A percentile compares a stretch with the other conserved stretches of the same genome.
These are phyloP conservation scores for Nannospalax galili DNA, from an alignment of 2,113 vertebrate species.

Conservation along the genomic window DNA sequence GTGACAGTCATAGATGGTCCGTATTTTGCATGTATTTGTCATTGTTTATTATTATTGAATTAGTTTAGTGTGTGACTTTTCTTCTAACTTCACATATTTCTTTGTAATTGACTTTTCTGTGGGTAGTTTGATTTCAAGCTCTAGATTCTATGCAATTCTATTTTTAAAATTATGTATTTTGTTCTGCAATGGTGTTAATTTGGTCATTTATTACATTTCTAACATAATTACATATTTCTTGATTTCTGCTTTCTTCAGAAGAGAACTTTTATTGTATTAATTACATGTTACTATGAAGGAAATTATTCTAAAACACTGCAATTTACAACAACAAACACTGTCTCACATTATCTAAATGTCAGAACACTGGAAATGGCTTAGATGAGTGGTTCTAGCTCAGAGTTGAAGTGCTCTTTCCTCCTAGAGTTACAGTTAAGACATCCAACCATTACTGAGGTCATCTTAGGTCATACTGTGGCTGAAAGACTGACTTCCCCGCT, in stretches of 20 bases:
- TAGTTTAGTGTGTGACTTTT: not conserved
- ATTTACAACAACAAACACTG: not conserved
- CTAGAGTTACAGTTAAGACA: no score
- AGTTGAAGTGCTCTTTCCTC: no score
- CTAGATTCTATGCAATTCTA: not conserved
- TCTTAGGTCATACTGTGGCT: no score
- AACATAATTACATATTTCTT: slow-evolving; percentile 22
- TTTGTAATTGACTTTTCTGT: not conserved
- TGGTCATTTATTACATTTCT: not conserved
- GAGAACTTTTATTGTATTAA: not conserved
- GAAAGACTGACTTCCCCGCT: no score
- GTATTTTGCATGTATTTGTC: not conserved
- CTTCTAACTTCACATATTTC: not conserved
- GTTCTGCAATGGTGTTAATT: not conserved
- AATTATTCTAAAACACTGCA: not conserved
- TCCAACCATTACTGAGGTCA: no score
- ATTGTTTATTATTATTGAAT: not conserved
- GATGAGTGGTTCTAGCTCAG: no score
- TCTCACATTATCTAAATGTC: not conserved
- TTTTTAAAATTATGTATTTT: slow-evolving; percentile 19
- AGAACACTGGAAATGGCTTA: no score
- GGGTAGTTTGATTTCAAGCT: not conserved
- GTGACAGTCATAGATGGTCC: not conserved
- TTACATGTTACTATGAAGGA: not conserved
- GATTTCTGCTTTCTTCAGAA: slow-evolving; percentile 14